Conservation (phyloP, 1,140 invertebrate species). For the Mesaphorura yosii region DNA sequence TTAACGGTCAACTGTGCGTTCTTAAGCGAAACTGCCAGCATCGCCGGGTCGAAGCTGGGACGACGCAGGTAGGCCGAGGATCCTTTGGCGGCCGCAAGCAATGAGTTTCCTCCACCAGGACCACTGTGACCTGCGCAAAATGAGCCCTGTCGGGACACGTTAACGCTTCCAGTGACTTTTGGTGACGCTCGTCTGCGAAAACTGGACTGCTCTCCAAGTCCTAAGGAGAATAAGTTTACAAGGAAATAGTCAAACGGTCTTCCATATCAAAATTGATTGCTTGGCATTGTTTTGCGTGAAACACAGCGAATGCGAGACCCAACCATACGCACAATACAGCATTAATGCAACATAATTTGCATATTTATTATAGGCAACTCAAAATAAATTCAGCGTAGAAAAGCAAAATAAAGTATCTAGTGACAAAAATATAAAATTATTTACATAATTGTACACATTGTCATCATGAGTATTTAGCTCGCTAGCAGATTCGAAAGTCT, state of each 20-base stretch:
- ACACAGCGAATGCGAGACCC: no score
- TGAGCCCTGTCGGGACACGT: constrained; percentile 29
- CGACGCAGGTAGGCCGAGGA: constrained; percentile 22
- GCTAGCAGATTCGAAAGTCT: no score
- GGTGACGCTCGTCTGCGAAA: constrained; percentile 26
- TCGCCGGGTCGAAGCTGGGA: constrained; percentile 29
- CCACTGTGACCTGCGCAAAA: constrained; percentile 20
- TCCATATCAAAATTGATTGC: no score
- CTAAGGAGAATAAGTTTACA: constrained; percentile 31
- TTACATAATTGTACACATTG: no score
- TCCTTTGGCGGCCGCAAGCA: constrained; percentile 15
- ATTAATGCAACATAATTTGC: no score
- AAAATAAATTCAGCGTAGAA: no score
- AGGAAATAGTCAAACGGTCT: not conserved
- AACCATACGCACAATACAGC: no score
- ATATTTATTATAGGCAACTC: no score
- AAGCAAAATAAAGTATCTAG: no score
- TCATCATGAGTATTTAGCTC: no score
- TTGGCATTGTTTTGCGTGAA: no score
- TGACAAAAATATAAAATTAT: no score
- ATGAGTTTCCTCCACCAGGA: constrained; percentile 6
- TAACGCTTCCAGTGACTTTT: constrained; percentile 27
- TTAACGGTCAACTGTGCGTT: constrained; percentile 16
- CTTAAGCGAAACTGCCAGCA: constrained; percentile 22
- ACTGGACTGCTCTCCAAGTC: constrained; percentile 33